These are phyloP conservation scores for Tapera naevia DNA, from an alignment of 2,797 vertebrate species.

Conservation along the genomic window DNA sequence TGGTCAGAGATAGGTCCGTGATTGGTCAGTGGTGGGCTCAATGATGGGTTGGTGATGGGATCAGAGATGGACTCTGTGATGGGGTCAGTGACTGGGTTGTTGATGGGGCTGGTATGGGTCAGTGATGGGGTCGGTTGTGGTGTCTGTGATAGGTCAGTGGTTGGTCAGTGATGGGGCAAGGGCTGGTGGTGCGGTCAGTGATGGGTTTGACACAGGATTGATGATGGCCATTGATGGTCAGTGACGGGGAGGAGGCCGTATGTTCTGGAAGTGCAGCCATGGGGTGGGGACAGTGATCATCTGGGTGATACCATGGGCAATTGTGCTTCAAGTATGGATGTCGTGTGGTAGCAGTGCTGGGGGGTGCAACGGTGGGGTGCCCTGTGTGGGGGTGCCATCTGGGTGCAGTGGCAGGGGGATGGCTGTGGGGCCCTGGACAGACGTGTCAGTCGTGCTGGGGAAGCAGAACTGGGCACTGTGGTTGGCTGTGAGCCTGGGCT, in stretches of 20 bases:
- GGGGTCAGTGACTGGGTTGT: too few species aligned
- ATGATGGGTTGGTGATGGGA: too few species aligned
- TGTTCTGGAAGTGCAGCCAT: background rate
- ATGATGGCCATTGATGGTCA: background rate
- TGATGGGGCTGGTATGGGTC: too few species aligned
- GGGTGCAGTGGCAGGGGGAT: fast-evolving
- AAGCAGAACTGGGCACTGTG: background rate
- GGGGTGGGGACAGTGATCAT: background rate
- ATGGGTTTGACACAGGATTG: too few species aligned
- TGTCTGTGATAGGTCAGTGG: too few species aligned
- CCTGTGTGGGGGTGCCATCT: background rate
- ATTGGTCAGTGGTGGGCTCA: too few species aligned
- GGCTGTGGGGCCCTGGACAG: background rate
- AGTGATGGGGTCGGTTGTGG: fast-evolving
- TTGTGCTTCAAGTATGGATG: fast-evolving
- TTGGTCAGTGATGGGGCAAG: background rate
- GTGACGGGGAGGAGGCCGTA: too few species aligned
- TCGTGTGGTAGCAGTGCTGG: background rate
- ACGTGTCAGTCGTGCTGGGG: background rate
- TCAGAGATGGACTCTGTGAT: too few species aligned
- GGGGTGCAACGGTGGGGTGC: background rate
- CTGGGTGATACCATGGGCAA: fast-evolving
- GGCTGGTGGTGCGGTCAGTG: background rate
- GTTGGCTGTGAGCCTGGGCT: background rate
- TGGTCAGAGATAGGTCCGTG: too few species aligned